Base-by-base conservation (phyloP, 2,888 invertebrate species). In the Parnassius mnemosyne region DNA sequence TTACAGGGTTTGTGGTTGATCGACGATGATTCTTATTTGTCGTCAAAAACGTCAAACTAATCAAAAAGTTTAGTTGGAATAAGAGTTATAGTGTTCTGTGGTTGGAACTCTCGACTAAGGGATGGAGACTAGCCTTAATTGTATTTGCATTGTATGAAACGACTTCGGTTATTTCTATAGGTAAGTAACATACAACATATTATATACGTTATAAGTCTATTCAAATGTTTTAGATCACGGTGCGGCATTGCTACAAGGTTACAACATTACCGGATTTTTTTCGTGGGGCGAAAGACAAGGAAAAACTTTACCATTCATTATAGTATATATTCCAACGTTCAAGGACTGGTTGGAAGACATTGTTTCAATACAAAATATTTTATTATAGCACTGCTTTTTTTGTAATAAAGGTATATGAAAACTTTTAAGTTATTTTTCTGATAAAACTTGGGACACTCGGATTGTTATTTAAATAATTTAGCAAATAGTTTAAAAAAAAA, bases 221-320 rank as follows among this genome's bases (percentile, higher is more conserved):
- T 13, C 9, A 20, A 34, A 49, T 43, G 5, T 83, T 80, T 54
- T 71, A 87, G 86, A 72, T 66, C 81, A 82, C 56, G 87, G 87
- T 13, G 79, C 84, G 1, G 65, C 79, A 46, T 53, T 85, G 34
- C 64, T 71, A 3, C 63, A 73, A 25, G 66, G 78, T 25, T 69
- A 75, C 0, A 67, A 73, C 51, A 65, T 79, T 20, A 65, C 79
- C 25, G 87, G 86, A 41, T 74, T 83, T 61, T 80, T 81, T 68
- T 76, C 84, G 2, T 87, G 87, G 87, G 87, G 87, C 1, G 85
- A 85, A 55, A 71, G 70, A 56, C 64, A 63, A 46, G 73, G 75
- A 56, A 74, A 65, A 58, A 71, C 69, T 9, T 68, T 77, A 1
- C 84, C 85, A 1, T 75, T 80, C 47, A 72, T 85, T 20, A 73